Evolutionary conservation across 2,797 vertebrate species (phyloP).

Genomic region (Enteromius treurensis): DNA sequence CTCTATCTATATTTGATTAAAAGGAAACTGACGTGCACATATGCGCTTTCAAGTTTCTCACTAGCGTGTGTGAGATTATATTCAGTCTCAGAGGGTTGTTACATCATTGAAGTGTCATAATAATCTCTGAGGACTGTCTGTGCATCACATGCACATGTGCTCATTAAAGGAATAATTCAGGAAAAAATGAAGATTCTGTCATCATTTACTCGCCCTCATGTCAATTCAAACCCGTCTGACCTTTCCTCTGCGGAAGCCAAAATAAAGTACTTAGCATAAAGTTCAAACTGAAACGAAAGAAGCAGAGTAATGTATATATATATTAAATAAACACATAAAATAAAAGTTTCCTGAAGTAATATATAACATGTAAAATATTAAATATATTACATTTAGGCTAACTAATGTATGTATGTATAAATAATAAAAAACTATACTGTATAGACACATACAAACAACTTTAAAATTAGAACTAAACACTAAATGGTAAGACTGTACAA

Average conservation of each 20-base stretch:
- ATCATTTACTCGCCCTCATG: neutral
- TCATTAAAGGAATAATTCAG: conserved; percentile 25
- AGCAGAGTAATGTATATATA: too few species aligned
- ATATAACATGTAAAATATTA: too few species aligned
- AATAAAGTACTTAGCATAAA: neutral
- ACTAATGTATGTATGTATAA: too few species aligned
- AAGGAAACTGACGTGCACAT: neutral
- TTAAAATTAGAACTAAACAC: too few species aligned
- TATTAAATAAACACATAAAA: neutral
- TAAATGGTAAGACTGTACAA: too few species aligned
- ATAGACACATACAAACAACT: neutral
- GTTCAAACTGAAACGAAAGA: neutral
- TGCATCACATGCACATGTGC: neutral
- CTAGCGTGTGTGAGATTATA: neutral
- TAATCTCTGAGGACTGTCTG: neutral
- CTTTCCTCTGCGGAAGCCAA: neutral
- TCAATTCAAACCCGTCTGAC: neutral
- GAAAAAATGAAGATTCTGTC: neutral
- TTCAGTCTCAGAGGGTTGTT: neutral
- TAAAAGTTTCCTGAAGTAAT: too few species aligned
- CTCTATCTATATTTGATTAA: conserved; percentile 27
- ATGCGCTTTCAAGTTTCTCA: neutral
- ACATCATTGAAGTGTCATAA: too few species aligned
- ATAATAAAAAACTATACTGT: neutral
- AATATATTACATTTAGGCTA: too few species aligned